Conservation (phyloP, 2,888 invertebrate genomes). For the Hypsopygia costalis region DNA sequence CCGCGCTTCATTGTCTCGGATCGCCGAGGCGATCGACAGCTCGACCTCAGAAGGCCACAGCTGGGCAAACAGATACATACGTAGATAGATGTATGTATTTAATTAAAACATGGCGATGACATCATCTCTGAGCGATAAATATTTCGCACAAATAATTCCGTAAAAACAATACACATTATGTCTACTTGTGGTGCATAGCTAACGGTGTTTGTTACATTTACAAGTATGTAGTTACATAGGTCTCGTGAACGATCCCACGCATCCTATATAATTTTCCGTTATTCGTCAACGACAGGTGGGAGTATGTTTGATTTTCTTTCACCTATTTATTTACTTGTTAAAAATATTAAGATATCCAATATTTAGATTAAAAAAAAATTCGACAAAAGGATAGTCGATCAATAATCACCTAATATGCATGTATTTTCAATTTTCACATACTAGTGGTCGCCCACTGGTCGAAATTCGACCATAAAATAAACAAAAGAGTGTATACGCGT, state of each 20-base stretch:
- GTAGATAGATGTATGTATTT: constrained; percentile 31
- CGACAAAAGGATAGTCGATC: too few relatives aligned
- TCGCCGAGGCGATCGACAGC: constrained; percentile 28
- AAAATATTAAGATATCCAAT: too few relatives aligned
- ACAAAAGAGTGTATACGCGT: too few relatives aligned
- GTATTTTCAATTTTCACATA: too few relatives aligned
- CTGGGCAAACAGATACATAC: constrained; percentile 50
- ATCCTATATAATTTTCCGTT: too few relatives aligned
- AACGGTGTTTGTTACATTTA: neutral
- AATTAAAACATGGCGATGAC: constrained; percentile 58
- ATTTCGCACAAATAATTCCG: constrained; percentile 25
- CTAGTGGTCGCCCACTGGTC: too few relatives aligned
- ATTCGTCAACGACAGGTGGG: constrained; percentile 16
- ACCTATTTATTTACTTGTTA: neutral
- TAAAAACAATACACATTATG: constrained; percentile 2
- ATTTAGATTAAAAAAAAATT: too few relatives aligned
- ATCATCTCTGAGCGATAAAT: constrained; percentile 43
- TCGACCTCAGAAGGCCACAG: constrained; percentile 71
- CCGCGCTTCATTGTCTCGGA: constrained; percentile 13
- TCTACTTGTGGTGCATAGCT: too few relatives aligned
- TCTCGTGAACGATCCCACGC: too few relatives aligned
- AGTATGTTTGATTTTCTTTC: constrained; percentile 29
- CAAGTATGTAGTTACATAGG: neutral
- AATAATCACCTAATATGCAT: too few relatives aligned
- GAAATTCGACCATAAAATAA: too few relatives aligned